Base-by-base conservation (phyloP, 2,113 vertebrate species). In the Colaptes auratus region DNA sequence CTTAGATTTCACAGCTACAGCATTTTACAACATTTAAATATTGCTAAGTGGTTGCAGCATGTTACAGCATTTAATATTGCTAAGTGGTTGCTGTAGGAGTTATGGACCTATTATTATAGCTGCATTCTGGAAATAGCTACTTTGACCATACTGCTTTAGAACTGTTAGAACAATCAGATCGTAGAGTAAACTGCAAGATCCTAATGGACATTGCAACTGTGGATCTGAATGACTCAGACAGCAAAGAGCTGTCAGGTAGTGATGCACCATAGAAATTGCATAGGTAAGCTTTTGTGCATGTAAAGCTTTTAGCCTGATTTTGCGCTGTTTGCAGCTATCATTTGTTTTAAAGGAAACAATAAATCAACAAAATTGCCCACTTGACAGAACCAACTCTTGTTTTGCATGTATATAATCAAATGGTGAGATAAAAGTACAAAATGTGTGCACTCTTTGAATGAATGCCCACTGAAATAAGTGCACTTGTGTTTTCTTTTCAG, bases 221-320 rank as follows among this genome's bases (percentile, higher is more conserved):
- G 59, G 60, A 36, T 89, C 52, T 42, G 30, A 89, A 69, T 44
- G 59, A 61, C 74, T 66, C 10, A 2, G 31, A 25, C 61, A 55
- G 36, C 30, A 23, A 80, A 73, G 67, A 94, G 71, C 81, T 94
- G 84, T 87, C 92, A 93, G n/a, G 48, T 8, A 39, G 86, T 36
- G 84, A 84, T 53, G 77, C 24, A 52, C 66, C 59, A 50, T 0
- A 91, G 63, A 55, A 89, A 88, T 90, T 33, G 18, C 52, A 19
- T 44, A 58, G 50, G 70, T 79, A 85, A 82, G 86, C 86, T 67
- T 89, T 16, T 67, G 46, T 80, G 56, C 82, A 77, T 80, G 87
- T 79, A 76, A 63, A 65, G 89, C 77, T 96, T 96, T 93, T 88
- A 93, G 79, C 25, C 52, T 84, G 77, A 9, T 74, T 92, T 81